phyloP scores from a whole-genome alignment of 2,888 invertebrate genomes.

The Tuberolachnus salignus region DNA sequence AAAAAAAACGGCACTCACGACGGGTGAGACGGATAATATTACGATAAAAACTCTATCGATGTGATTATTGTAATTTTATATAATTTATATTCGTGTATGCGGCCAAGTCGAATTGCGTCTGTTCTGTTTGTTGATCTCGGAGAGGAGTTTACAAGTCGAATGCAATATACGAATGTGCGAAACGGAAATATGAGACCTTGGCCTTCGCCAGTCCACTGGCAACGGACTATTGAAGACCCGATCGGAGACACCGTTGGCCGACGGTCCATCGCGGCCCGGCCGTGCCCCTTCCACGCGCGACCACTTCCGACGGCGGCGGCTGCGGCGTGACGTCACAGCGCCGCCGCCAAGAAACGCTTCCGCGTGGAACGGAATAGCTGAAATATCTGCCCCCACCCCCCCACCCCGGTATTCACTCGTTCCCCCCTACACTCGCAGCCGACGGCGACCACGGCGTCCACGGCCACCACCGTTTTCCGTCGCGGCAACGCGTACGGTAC shows the following conservation, averaged over 20 bases:
- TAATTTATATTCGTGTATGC: too few relatives aligned
- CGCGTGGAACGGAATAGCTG: slow-evolving; percentile 36
- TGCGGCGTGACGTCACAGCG: slow-evolving; percentile 38
- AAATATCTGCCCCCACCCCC: too few relatives aligned
- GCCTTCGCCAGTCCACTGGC: slow-evolving; percentile 54
- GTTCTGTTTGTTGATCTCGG: not conserved
- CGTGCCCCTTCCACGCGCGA: slow-evolving; percentile 28
- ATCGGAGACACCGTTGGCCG: slow-evolving; percentile 49
- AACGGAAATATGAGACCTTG: slow-evolving; percentile 29
- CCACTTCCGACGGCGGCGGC: slow-evolving; percentile 40
- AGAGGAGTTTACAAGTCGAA: not conserved
- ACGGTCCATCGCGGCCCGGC: slow-evolving; percentile 49
- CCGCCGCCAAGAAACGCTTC: slow-evolving; percentile 49
- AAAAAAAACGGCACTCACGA: not conserved
- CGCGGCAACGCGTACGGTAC: too few relatives aligned
- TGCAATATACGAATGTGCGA: not conserved
- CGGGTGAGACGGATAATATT: too few relatives aligned
- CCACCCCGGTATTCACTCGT: not conserved
- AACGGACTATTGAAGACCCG: slow-evolving; percentile 55
- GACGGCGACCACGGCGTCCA: not conserved
- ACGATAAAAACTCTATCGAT: too few relatives aligned
- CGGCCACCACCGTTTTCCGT: too few relatives aligned
- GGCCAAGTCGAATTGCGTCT: not conserved
- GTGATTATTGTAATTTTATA: too few relatives aligned
- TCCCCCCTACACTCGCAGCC: not conserved